Percentiles rank a stretch among this genome's conserved stretches.
Evolutionary conservation across 2,888 invertebrate species (phyloP).

Genomic region (Zhuqinia jingwanae): DNA sequence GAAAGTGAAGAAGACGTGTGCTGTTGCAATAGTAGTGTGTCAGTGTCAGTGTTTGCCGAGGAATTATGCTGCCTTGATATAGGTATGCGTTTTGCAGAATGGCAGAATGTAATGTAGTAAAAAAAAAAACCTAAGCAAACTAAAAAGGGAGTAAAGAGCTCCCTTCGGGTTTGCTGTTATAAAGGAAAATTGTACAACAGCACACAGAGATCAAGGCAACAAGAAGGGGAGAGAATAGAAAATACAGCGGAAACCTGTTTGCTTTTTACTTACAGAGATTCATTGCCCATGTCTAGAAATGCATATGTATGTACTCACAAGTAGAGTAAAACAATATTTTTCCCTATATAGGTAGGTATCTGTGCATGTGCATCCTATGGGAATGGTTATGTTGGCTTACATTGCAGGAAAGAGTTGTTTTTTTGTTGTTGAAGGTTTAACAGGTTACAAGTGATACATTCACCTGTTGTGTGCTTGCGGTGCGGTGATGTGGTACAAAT

Average conservation of each 20-base stretch:
- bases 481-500: neutral
- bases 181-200: neutral
- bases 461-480: neutral
- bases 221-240: neutral
- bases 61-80: neutral
- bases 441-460: constrained; percentile 8
- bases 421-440: neutral
- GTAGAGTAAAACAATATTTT: neutral
- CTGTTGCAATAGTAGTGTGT: no score
- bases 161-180: constrained; percentile 16
- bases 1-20: neutral
- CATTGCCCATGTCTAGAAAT: neutral
- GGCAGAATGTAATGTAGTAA: neutral
- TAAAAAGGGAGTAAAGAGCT: neutral
- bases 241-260: constrained; percentile 51
- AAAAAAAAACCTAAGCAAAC: neutral
- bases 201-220: neutral
- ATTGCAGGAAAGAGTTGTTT: constrained; percentile 13
- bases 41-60: constrained; percentile 1
- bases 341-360: neutral
- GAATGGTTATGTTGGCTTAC: neutral
- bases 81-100: neutral
- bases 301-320: neutral
- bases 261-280: constrained; percentile 1
- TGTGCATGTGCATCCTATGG: neutral